A percentile compares a stretch with the other conserved stretches of the same genome.
These are phyloP conservation scores for Pogonomyrmex barbatus DNA, from an alignment of 1,140 invertebrate genomes.

Conservation along the genomic window DNA sequence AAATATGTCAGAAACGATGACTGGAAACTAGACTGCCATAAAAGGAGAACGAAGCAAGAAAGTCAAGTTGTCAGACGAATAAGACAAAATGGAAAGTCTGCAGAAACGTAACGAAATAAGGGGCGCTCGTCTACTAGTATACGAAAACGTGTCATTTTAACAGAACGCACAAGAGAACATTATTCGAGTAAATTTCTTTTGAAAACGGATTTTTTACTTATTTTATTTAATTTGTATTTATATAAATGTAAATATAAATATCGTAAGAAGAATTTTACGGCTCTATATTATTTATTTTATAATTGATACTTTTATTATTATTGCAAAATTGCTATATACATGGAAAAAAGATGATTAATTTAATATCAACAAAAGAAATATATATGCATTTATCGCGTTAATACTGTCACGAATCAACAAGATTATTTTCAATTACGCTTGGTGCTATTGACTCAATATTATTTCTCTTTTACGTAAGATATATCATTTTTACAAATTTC, in stretches of 20 bases:
- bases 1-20: constrained; percentile 46
- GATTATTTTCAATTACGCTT: too few relatives aligned
- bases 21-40: background rate
- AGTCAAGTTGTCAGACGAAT: constrained; percentile 45
- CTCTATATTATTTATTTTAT: background rate
- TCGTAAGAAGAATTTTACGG: background rate
- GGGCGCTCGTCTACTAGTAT: constrained; percentile 22
- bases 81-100: constrained; percentile 41
- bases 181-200: constrained; percentile 1
- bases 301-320: background rate
- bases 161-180: constrained; percentile 6
- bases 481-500: background rate
- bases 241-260: background rate
- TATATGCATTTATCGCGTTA: too few relatives aligned
- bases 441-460: too few relatives aligned
- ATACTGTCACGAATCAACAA: too few relatives aligned
- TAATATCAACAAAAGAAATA: too few relatives aligned
- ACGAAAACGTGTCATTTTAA: constrained; percentile 32
- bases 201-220: background rate
- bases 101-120: constrained; percentile 53
- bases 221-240: background rate
- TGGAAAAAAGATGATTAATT: background rate
- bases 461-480: too few relatives aligned
- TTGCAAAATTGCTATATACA: background rate
- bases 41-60: constrained; percentile 24